Conservation (phyloP, 2,888 invertebrate genomes). For the Aricia artaxerxes region DNA sequence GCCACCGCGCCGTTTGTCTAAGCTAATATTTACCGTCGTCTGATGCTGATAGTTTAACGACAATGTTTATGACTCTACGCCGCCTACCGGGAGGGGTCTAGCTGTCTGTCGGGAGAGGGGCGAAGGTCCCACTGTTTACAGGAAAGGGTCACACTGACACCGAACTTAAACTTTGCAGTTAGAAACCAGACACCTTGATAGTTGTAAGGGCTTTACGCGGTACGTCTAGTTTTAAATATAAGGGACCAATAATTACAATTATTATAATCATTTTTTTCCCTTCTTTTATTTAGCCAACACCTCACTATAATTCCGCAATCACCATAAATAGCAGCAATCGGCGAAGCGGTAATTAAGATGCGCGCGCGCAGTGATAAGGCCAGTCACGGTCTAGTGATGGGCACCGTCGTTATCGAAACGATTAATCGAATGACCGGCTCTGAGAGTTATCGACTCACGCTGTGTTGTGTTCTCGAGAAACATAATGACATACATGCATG, state of each 20-base stretch:
- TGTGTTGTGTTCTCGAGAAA: neutral
- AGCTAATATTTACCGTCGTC: neutral
- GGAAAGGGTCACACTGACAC: too few relatives aligned
- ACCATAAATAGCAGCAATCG: neutral
- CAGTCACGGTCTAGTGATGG: neutral
- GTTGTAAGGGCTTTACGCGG: too few relatives aligned
- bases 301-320: too few relatives aligned
- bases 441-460: slow-evolving; percentile 24
- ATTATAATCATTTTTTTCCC: too few relatives aligned
- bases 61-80: neutral
- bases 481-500: slow-evolving; percentile 27
- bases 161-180: too few relatives aligned
- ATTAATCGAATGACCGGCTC: slow-evolving; percentile 26
- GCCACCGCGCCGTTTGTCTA: neutral
- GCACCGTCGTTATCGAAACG: slow-evolving; percentile 19
- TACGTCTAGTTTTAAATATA: too few relatives aligned
- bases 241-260: too few relatives aligned
- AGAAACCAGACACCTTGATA: too few relatives aligned
- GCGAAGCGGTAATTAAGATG: slow-evolving; percentile 9
- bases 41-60: neutral
- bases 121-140: too few relatives aligned
- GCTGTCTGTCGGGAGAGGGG: neutral
- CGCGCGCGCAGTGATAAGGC: neutral
- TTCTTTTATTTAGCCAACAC: too few relatives aligned
- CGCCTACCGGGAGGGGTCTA: neutral